phyloP scores from a whole-genome alignment of 2,797 vertebrate genomes.

The Uromys caudimaculatus region DNA sequence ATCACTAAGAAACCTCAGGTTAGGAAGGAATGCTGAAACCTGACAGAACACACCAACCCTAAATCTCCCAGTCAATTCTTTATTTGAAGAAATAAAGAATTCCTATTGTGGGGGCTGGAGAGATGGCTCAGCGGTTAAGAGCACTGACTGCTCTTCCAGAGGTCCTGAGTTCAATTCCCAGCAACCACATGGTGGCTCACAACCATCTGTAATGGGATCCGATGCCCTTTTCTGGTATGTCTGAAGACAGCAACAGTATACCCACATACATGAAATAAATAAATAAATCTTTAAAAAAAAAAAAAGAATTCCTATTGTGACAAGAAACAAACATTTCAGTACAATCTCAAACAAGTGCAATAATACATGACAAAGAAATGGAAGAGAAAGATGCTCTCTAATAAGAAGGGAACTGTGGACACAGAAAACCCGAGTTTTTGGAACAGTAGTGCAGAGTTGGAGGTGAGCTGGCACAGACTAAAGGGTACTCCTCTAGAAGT shows the following conservation, averaged over 20 bases:
- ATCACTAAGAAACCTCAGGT: background rate
- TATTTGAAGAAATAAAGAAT: background rate
- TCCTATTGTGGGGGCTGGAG: too few species aligned
- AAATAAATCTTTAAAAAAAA: too few species aligned
- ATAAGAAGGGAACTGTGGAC: background rate
- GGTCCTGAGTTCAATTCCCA: too few species aligned
- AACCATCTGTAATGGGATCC: too few species aligned
- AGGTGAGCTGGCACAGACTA: background rate
- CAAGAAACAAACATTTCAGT: background rate
- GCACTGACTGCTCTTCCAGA: too few species aligned
- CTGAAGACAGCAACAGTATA: too few species aligned
- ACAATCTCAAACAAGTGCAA: background rate
- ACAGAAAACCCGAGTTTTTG: background rate
- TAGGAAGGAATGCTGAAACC: background rate
- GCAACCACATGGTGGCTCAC: too few species aligned
- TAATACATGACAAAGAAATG: conserved; percentile 8
- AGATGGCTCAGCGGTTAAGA: too few species aligned
- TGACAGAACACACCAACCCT: background rate
- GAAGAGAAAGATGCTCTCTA: background rate
- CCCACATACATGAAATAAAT: too few species aligned
- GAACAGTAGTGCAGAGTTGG: background rate
- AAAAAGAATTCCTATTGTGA: too few species aligned
- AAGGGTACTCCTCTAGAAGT: background rate
- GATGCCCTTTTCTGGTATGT: too few species aligned
- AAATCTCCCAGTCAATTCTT: background rate